Percentiles rank a stretch among this genome's conserved stretches.
Conservation (phyloP, 2,797 vertebrate species). For the Peromyscus aztecus region DNA sequence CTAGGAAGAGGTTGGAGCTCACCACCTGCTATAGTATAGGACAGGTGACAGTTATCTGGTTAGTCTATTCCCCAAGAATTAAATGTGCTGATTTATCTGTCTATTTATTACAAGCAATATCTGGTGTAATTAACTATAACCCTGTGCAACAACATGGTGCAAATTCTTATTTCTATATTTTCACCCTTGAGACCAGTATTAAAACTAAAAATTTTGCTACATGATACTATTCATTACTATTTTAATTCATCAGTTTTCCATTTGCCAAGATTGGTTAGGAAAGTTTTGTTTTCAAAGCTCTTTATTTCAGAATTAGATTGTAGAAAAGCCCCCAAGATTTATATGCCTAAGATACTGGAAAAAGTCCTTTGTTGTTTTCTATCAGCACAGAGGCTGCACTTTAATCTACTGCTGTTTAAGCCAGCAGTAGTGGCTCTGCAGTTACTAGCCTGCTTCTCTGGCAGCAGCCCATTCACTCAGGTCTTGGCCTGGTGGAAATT, state of each 20-base stretch:
- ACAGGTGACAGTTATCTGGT: not conserved
- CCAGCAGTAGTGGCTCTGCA: too few species aligned
- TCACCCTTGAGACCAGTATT: not conserved
- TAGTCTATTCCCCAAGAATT: not conserved
- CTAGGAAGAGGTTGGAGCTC: not conserved
- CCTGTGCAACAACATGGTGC: not conserved
- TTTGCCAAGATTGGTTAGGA: not conserved
- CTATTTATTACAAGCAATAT: constrained; percentile 23
- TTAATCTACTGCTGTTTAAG: too few species aligned
- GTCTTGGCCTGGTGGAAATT: too few species aligned
- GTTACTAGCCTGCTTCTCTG: too few species aligned
- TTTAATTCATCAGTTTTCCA: not conserved
- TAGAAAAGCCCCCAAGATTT: not conserved
- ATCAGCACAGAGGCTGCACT: too few species aligned
- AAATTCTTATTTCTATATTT: not conserved
- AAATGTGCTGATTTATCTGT: not conserved
- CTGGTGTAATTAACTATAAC: not conserved
- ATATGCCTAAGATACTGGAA: not conserved
- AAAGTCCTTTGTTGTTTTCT: not conserved
- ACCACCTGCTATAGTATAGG: not conserved
- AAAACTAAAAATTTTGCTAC: constrained; percentile 28
- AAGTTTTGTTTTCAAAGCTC: not conserved
- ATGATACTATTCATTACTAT: constrained; percentile 15
- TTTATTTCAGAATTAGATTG: not conserved
- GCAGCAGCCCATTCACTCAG: too few species aligned